Percentiles rank a stretch among this genome's conserved stretches.
Conservation (phyloP, 2,113 vertebrate genomes). For the Cryptomyrus ogoouensis region DNA sequence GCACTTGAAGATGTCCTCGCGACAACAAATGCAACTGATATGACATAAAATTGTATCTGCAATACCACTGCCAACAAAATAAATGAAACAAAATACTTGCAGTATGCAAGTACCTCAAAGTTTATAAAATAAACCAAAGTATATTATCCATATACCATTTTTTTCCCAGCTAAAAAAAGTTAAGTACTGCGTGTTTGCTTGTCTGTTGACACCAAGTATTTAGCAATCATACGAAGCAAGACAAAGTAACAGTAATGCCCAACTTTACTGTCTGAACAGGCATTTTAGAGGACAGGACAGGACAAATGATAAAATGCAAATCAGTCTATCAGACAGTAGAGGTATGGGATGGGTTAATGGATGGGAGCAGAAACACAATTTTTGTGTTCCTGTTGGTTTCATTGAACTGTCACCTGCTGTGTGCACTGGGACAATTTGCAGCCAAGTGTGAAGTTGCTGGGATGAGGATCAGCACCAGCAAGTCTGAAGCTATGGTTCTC, state of each 20-base stretch:
- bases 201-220: neutral
- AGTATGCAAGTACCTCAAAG: neutral
- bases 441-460: neutral
- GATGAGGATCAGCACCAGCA: neutral
- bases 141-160: neutral
- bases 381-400: neutral
- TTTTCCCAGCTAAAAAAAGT: too few species aligned
- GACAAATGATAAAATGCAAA: neutral
- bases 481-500: neutral
- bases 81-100: neutral
- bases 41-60: neutral
- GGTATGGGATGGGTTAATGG: neutral
- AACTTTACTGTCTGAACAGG: neutral
- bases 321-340: neutral
- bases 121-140: neutral
- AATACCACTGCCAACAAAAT: neutral
- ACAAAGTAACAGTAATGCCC: neutral
- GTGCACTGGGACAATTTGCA: neutral
- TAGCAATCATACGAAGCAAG: neutral
- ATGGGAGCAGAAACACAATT: neutral
- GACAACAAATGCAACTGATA: neutral
- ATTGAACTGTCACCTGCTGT: neutral
- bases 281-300: neutral
- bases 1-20: neutral
- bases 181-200: too few species aligned